These are phyloP conservation scores for Thymelicus acteon DNA, from an alignment of 2,888 invertebrate genomes.

Conservation along the genomic window DNA sequence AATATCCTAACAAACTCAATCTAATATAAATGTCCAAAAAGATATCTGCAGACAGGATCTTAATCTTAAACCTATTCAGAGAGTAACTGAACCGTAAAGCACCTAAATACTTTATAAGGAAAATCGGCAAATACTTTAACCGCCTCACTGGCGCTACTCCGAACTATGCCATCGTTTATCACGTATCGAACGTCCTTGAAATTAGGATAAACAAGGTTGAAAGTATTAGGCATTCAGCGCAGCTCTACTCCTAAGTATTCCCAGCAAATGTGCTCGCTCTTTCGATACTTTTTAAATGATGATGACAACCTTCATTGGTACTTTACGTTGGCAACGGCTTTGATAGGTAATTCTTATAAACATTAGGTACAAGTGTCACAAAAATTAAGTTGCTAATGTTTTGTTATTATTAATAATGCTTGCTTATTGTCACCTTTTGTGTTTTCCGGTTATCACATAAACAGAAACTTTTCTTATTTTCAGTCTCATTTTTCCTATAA, in stretches of 20 bases:
- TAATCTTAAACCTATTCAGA: not conserved
- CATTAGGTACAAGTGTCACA: too few relatives aligned
- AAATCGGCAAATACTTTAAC: constrained; percentile 4
- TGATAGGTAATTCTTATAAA: too few relatives aligned
- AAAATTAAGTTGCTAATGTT: too few relatives aligned
- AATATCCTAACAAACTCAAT: too few relatives aligned
- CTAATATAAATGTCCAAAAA: too few relatives aligned
- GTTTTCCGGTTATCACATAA: too few relatives aligned
- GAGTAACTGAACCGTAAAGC: not conserved
- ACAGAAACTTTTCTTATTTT: too few relatives aligned
- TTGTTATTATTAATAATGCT: too few relatives aligned
- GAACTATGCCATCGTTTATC: constrained; percentile 1
- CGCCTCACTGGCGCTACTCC: constrained; percentile 8
- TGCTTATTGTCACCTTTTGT: too few relatives aligned
- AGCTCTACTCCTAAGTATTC: not conserved
- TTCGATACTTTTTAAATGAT: not conserved
- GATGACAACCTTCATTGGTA: constrained; percentile 45
- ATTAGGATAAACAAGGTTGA: constrained; percentile 4
- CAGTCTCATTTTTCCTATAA: too few relatives aligned
- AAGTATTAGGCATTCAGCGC: constrained; percentile 4
- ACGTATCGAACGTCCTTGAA: constrained; percentile 9
- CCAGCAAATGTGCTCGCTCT: not conserved
- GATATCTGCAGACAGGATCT: not conserved
- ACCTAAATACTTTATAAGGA: constrained; percentile 7
- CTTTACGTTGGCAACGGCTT: too few relatives aligned